Percentiles rank a stretch among this genome's conserved stretches.
Conservation (phyloP, 2,113 vertebrate genomes). For the Pungitius pungitius region DNA sequence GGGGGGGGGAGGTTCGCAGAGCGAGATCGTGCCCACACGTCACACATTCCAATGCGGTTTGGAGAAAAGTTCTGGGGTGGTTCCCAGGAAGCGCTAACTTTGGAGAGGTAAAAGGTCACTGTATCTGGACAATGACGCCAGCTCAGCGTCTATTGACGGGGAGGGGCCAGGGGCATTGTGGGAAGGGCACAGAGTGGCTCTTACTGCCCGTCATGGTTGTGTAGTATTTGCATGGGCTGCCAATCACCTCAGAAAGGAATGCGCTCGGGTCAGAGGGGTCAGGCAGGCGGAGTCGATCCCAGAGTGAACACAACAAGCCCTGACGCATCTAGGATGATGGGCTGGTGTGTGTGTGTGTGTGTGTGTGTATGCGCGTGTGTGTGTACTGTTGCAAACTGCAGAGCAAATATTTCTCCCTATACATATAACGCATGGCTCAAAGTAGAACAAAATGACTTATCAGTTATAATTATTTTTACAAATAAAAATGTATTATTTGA, state of each 20-base stretch:
- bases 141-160: constrained; percentile 85
- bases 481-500: too few relatives aligned
- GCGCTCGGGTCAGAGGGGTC: constrained; percentile 82
- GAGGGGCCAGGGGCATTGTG: constrained; percentile 85
- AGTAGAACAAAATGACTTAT: constrained; percentile 35
- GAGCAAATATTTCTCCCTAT: constrained; percentile 21
- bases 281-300: constrained; percentile 73
- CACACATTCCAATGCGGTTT: constrained; percentile 78
- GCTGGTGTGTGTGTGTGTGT: constrained; percentile 37
- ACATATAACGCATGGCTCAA: constrained; percentile 15
- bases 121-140: constrained; percentile 85
- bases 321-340: constrained; percentile 71
- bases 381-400: constrained; percentile 35
- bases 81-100: constrained; percentile 78
- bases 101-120: constrained; percentile 81
- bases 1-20: constrained; percentile 55
- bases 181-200: constrained; percentile 83
- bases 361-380: constrained; percentile 25
- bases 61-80: constrained; percentile 77
- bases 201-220: constrained; percentile 83
- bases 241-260: constrained; percentile 86
- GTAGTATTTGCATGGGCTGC: constrained; percentile 84
- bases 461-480: too few relatives aligned
- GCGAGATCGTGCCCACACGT: constrained; percentile 74
- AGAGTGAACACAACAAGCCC: constrained; percentile 81